Percentiles rank a stretch among this genome's conserved stretches.
These are phyloP conservation scores for Eurytoma californica DNA, from an alignment of 2,888 invertebrate genomes.

Conservation along the genomic window DNA sequence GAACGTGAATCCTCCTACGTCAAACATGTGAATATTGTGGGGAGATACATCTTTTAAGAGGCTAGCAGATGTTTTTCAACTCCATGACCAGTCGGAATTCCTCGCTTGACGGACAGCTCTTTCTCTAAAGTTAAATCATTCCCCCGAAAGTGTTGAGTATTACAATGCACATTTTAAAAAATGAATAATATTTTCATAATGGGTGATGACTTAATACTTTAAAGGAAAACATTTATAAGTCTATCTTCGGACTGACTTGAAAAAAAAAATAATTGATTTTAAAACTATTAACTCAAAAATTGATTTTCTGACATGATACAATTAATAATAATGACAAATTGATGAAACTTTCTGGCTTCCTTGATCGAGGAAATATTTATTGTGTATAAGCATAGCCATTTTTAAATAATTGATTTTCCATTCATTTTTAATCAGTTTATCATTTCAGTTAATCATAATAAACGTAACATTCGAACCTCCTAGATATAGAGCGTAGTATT, in stretches of 20 bases:
- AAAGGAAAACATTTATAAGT: slow-evolving; percentile 7
- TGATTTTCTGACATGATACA: slow-evolving; percentile 12
- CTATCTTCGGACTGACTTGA: neutral
- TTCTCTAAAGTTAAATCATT: slow-evolving; percentile 33
- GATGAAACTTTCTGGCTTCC: neutral
- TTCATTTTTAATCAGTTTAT: too few relatives aligned
- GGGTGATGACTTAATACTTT: slow-evolving; percentile 37
- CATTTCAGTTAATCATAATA: too few relatives aligned
- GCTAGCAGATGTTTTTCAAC: slow-evolving; percentile 28
- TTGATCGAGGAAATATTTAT: too few relatives aligned
- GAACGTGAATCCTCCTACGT: too few relatives aligned
- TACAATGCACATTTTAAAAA: slow-evolving; percentile 34
- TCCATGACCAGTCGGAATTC: slow-evolving; percentile 40
- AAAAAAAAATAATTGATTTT: slow-evolving; percentile 16
- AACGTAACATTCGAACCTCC: too few relatives aligned
- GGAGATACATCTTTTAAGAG: neutral
- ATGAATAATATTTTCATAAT: slow-evolving; percentile 29
- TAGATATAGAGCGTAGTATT: too few relatives aligned
- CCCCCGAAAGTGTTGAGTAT: slow-evolving; percentile 38
- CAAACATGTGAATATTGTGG: too few relatives aligned
- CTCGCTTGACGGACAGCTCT: slow-evolving; percentile 28
- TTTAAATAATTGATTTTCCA: too few relatives aligned
- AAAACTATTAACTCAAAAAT: neutral
- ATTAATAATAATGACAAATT: slow-evolving; percentile 5
- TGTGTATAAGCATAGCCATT: too few relatives aligned